Evolutionary conservation across 2,888 invertebrate genomes (phyloP), one percentile per base, ranked within the genome.

Genomic region (Nomada ruficornis): DNA sequence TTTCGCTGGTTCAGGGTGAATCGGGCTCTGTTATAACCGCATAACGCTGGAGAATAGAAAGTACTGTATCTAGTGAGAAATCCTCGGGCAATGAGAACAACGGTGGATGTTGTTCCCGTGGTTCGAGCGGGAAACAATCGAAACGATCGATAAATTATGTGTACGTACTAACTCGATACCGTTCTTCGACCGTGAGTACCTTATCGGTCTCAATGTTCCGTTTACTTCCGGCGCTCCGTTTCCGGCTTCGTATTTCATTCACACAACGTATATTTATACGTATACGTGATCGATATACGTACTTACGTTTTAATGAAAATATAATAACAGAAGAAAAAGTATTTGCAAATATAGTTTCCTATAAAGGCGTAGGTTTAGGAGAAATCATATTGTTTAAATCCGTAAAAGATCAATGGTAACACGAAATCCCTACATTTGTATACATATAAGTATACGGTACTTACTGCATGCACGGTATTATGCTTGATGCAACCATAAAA

Each of bases 161-260:
- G 70, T 26, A 54, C 50, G 72, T 79, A 76, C 63, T 36, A 54
- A 54, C 29, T 74, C 36, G 67, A 63, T 91, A 91, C 91, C 91
- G 92, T 92, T 91, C 78, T 60, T 64, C 89, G 92, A 90, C 90
- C 90, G 89, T 15, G 78, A 85, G 84, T 82, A 70, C 92, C 91
- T 89, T 91, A 91, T 92, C 89, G 86, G 91, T 88, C 88, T 84
- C 71, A 80, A 84, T 77, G 74, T 89, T 87, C 90, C 88, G 87
- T 76, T 77, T 60, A 83, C 87, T 91, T 92, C 91, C 91, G 90
- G 91, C 80, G 71, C 73, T 59, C 69, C 73, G 81, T 78, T 92
- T 92, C 91, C 92, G 91, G 90, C 71, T 7, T 57, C 63, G 60
- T n/a, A 60, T 70, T 73, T 67, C 79, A 81, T 88, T 86, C 73